Evolutionary conservation across 2,113 vertebrate species (phyloP), one percentile per base, ranked within the genome.

Genomic region (Lagenorhynchus albirostris): DNA sequence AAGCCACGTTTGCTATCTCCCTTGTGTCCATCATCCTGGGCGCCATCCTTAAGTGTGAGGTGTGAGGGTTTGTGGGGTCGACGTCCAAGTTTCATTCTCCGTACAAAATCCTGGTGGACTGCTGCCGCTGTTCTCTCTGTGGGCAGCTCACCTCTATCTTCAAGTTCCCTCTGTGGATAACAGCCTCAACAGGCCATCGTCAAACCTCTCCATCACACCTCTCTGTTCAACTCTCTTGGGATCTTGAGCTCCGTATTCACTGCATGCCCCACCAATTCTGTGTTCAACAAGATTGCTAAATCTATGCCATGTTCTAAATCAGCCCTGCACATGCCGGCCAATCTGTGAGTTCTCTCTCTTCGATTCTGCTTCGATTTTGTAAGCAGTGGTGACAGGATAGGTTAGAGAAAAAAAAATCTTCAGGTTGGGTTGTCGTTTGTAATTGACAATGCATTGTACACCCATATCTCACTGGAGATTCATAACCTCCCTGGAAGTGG

Each of bases 1-100:
- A 20, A 23, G 6, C 13, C n/a, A 3, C 25, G 7, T 0, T 11
- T 26, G 44, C 83, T 1, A 1, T 20, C 18, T 63, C 33, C 29
- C 63, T 14, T 1, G 3, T 0, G 23, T 0, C 17, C 88, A 9
- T 6, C 1, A 3, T 26, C 18, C 21, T 1, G 7, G 0, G 4
- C 33, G 21, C 9, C 23, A 36, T 36, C 29, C 71, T 36, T 31
- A 8, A 23, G 8, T 29, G 15, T 25, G 31, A 76, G 67, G 29
- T 1, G 21, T 17, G 23, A 65, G 73, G 8, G 20, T 15, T 8
- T 23, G 2, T 9, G 29, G 87, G 53, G 41, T 8, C 41, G 10
- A 58, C 14, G 5, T 8, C 62, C 74, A 26, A 68, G 76, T 47
- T 41, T 58, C 94, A 36, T 21, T 44, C 63, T 58, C 89, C 20